Percentiles rank a stretch among this genome's conserved stretches.
phyloP scores from a whole-genome alignment of 2,797 vertebrate genomes.

The Myotis daubentonii region DNA sequence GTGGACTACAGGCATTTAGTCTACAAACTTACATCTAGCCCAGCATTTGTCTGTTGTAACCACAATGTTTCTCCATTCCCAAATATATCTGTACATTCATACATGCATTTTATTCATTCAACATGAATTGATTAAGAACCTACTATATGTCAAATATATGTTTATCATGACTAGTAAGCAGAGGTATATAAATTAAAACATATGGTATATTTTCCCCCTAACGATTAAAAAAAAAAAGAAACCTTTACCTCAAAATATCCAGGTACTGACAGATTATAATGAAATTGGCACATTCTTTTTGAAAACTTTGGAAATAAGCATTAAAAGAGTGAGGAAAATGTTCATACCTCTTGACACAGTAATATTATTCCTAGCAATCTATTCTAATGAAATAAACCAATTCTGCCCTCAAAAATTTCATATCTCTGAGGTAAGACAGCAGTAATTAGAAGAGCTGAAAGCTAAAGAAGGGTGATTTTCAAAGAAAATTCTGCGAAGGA shows the following conservation, averaged over 20 bases:
- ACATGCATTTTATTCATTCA: conserved; percentile 45
- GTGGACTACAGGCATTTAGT: not conserved
- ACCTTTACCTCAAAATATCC: conserved; percentile 22
- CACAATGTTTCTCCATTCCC: not conserved
- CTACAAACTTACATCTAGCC: not conserved
- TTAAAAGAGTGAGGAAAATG: not conserved
- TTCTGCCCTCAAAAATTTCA: not conserved
- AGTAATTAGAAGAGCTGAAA: conserved; percentile 54
- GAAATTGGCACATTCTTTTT: not conserved
- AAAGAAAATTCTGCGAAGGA: conserved; percentile 50
- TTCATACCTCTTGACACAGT: not conserved
- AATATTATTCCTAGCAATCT: conserved; percentile 20
- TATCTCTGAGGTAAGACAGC: not conserved
- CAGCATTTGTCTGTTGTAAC: conserved; percentile 12
- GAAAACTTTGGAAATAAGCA: conserved; percentile 1
- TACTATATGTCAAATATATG: not conserved
- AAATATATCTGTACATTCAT: not conserved
- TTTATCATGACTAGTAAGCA: conserved; percentile 45
- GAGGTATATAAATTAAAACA: conserved; percentile 32
- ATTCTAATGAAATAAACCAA: conserved; percentile 37
- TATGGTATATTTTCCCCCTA: not conserved
- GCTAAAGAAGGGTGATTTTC: conserved; percentile 49
- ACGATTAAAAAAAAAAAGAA: not conserved
- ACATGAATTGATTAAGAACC: not conserved
- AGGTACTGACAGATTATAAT: not conserved